phyloP scores from a whole-genome alignment of 2,797 vertebrate species.

The Sebastes iracundus region DNA sequence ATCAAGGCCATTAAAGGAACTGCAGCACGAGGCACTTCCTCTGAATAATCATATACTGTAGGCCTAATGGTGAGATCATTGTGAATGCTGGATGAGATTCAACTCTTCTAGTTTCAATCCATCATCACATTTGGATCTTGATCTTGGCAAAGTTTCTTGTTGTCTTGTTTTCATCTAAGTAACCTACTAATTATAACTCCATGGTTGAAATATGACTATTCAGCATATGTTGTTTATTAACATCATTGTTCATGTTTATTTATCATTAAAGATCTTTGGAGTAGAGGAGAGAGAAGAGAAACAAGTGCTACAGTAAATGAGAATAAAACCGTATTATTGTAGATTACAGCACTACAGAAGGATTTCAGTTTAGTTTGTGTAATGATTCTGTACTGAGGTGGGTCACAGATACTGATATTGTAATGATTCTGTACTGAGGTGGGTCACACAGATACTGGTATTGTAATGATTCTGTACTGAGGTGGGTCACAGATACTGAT shows the following conservation, averaged over 20 bases:
- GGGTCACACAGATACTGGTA: too few species aligned
- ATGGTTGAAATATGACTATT: background rate
- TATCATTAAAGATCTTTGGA: background rate
- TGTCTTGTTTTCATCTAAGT: background rate
- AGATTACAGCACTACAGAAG: too few species aligned
- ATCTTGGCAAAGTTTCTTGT: background rate
- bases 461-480: too few species aligned
- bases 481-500: too few species aligned
- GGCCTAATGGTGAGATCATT: background rate
- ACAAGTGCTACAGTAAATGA: too few species aligned
- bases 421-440: too few species aligned
- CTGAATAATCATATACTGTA: background rate
- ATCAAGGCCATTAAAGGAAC: background rate
- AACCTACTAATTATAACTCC: slow-evolving; percentile 1
- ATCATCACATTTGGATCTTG: background rate
- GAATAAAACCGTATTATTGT: too few species aligned
- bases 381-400: too few species aligned
- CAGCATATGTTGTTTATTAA: background rate
- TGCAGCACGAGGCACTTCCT: background rate
- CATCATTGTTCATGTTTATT: background rate
- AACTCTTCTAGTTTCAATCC: background rate
- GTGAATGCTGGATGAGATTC: background rate
- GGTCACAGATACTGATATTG: too few species aligned
- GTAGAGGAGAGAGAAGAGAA: background rate
- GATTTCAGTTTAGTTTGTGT: background rate